phyloP scores from a whole-genome alignment of 2,113 vertebrate species.

The Penelope pileata region DNA sequence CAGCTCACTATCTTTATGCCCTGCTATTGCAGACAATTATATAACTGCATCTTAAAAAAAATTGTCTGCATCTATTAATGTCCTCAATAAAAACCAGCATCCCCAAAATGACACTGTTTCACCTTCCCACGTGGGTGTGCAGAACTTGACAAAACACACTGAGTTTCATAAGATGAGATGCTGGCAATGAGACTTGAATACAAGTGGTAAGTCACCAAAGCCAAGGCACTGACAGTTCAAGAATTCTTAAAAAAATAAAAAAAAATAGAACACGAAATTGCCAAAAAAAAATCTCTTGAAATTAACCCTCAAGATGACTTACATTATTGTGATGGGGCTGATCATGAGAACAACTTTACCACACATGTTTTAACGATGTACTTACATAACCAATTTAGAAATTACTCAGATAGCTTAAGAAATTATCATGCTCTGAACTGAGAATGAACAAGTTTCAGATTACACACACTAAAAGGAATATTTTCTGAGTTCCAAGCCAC shows the following conservation, averaged over 20 bases:
- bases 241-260: neutral
- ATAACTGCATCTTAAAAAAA: neutral
- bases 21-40: neutral
- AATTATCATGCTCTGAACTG: neutral
- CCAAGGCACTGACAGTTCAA: neutral
- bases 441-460: neutral
- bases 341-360: neutral
- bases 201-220: neutral
- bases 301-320: neutral
- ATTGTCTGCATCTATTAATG: neutral
- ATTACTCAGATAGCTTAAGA: neutral
- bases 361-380: neutral
- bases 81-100: neutral
- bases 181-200: neutral
- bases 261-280: neutral
- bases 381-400: neutral
- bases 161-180: neutral
- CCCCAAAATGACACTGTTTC: neutral
- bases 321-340: neutral
- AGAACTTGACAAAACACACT: neutral
- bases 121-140: neutral
- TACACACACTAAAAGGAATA: neutral
- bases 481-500: neutral
- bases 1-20: neutral
- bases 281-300: neutral